These are phyloP conservation scores for Ceyx melanurus DNA, from an alignment of 2,113 vertebrate genomes.

Conservation along the genomic window DNA sequence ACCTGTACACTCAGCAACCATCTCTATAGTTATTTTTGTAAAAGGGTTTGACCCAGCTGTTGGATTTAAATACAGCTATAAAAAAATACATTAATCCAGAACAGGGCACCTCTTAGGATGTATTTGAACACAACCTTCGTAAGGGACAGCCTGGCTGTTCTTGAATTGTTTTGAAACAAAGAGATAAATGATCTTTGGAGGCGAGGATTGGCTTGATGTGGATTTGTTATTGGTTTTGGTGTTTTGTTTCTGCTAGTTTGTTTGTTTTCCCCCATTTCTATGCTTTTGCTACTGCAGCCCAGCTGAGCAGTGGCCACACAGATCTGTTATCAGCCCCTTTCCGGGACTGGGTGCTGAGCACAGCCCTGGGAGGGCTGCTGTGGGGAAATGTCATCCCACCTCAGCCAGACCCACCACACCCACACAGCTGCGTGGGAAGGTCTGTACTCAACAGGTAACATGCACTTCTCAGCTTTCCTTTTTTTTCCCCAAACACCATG, in stretches of 20 bases:
- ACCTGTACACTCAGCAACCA: not conserved
- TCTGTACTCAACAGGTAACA: not conserved
- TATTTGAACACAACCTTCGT: not conserved
- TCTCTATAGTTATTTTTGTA: not conserved
- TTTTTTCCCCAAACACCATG: not conserved
- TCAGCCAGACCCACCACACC: too few relatives aligned
- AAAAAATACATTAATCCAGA: not conserved
- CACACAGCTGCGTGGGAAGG: not conserved
- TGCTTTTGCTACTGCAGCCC: not conserved
- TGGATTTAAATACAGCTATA: not conserved
- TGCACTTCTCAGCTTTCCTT: not conserved
- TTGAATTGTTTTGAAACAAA: not conserved
- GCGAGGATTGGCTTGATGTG: not conserved
- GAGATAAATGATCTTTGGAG: not conserved
- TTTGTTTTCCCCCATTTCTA: fast-evolving
- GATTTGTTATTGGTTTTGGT: not conserved
- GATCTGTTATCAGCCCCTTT: too few relatives aligned
- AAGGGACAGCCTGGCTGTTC: not conserved
- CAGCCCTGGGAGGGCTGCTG: too few relatives aligned
- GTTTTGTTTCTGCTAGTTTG: not conserved
- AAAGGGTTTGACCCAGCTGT: not conserved
- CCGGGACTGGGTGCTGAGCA: too few relatives aligned
- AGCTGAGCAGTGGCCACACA: too few relatives aligned
- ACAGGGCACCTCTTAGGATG: not conserved
- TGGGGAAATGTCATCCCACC: too few relatives aligned